Base-by-base conservation (phyloP, 2,888 invertebrate genomes). In the Drosophila prostipennis region DNA sequence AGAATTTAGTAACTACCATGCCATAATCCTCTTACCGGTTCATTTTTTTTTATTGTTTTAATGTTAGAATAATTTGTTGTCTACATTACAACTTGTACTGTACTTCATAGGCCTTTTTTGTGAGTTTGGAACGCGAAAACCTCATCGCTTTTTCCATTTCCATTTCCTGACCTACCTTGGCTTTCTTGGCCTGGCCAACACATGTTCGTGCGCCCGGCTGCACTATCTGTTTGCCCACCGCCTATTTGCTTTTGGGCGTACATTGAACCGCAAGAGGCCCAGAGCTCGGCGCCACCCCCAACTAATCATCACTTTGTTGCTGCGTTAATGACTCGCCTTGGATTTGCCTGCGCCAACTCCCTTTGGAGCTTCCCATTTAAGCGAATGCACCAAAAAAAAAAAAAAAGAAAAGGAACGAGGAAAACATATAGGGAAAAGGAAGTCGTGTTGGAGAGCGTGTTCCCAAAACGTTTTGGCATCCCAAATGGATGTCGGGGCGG, bases 391-490 rank as follows among this genome's bases (percentile, higher is more conserved):
- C 60, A 53, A 49, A 63, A 53, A 53, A 42, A 43, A 70, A 37
- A 58, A 52, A 2, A 19, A 2, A n/a, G n/a, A n/a, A 40, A 57
- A 16, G 32, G 32, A 58, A 48, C 14, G 34, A 5, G 6, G 1
- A 10, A 37, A 37, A 10, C 16, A n/a, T 16, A 26, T 10, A 36
- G 54, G 32, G 4, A 51, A 61, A n/a, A 34, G 43, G 45, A 45
- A 36, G 45, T 43, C 34, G 37, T 53, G 52, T 45, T 46, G 61
- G 68, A 56, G 37, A 57, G 70, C 67, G 81, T 82, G 80, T 78
- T 82, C 78, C 80, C 80, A 88, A 84, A 84, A 83, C 88, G 84
- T 88, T 84, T 84, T 83, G 81, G 79, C 77, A 86, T 83, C 84
- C 86, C 83, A 82, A 84, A 76, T 69, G 70, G 58, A 79, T 71